phyloP scores from a whole-genome alignment of 2,888 invertebrate species.

The Drosophila demipolita region DNA sequence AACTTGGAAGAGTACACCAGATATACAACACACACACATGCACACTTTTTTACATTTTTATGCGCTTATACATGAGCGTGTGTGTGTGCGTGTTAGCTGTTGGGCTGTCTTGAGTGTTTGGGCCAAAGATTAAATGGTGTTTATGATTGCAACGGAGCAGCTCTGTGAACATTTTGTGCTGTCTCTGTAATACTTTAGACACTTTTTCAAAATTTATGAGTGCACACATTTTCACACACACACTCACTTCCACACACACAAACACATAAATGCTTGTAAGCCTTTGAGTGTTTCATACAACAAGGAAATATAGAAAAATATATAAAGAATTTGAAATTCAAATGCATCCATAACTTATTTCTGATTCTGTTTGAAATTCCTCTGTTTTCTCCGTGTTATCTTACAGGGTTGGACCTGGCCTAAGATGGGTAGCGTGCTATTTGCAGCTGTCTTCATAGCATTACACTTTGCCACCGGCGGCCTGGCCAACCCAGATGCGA shows the following conservation, averaged over 20 bases:
- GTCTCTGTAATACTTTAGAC: slow-evolving; percentile 71
- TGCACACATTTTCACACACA: slow-evolving; percentile 24
- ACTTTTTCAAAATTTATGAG: slow-evolving; percentile 73
- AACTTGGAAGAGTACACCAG: slow-evolving; percentile 41
- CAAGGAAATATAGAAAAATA: slow-evolving; percentile 1
- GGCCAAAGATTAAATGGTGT: slow-evolving; percentile 81
- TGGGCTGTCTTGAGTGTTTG: slow-evolving; percentile 66
- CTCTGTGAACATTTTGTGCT: slow-evolving; percentile 31
- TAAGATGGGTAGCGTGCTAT: slow-evolving; percentile 92
- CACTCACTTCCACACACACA: slow-evolving; percentile 1
- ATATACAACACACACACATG: slow-evolving; percentile 24
- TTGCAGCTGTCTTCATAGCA: slow-evolving; percentile 91
- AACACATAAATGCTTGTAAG: not conserved
- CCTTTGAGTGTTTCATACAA: slow-evolving; percentile 5
- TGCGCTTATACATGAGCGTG: slow-evolving; percentile 15
- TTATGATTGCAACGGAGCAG: slow-evolving; percentile 65
- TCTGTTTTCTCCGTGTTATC: slow-evolving; percentile 45
- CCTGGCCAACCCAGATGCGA: slow-evolving; percentile 95
- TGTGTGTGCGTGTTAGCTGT: slow-evolving; percentile 15
- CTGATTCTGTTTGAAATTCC: slow-evolving; percentile 24
- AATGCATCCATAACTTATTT: slow-evolving; percentile 51
- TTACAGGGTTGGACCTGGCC: slow-evolving; percentile 93
- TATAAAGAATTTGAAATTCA: slow-evolving; percentile 28
- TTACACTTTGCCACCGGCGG: slow-evolving; percentile 91
- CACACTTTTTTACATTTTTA: not conserved